Percentiles rank a stretch among this genome's conserved stretches.
Evolutionary conservation across 2,797 vertebrate genomes (phyloP).

Genomic region (Pseudochirops cupreus): DNA sequence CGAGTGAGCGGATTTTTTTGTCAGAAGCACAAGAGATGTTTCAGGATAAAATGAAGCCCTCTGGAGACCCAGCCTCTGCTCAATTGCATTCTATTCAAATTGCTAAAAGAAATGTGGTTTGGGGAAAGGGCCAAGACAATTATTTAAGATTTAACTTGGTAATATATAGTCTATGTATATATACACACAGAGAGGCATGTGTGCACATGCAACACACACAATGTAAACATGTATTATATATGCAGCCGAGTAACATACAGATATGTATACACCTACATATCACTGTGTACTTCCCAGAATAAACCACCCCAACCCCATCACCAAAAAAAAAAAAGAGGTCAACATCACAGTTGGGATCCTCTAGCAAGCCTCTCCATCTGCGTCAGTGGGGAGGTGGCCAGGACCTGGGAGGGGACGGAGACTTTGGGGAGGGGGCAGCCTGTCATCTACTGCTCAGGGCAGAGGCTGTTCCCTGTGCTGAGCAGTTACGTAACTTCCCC

Average conservation of each 20-base stretch:
- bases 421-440: not conserved
- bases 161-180: not conserved
- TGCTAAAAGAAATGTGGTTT: conserved; percentile 10
- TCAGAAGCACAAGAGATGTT: not conserved
- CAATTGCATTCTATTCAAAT: not conserved
- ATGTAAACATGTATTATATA: not conserved
- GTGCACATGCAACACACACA: not conserved
- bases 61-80: not conserved
- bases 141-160: conserved; percentile 26
- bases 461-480: conserved; percentile 69
- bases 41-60: not conserved
- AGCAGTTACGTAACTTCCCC: conserved; percentile 53
- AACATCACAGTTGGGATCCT: conserved; percentile 31
- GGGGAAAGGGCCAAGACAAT: conserved; percentile 62
- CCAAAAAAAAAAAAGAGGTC: conserved; percentile 72
- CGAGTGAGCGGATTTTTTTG: not conserved
- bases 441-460: not conserved
- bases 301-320: conserved; percentile 76
- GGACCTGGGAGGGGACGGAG: not conserved
- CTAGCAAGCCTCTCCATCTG: conserved; percentile 58
- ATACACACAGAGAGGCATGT: not conserved
- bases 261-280: conserved; percentile 27
- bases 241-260: not conserved
- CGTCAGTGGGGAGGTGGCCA: not conserved
- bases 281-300: conserved; percentile 74